Conservation (phyloP, 2,888 invertebrate species). For the Octonoba sinensis region DNA sequence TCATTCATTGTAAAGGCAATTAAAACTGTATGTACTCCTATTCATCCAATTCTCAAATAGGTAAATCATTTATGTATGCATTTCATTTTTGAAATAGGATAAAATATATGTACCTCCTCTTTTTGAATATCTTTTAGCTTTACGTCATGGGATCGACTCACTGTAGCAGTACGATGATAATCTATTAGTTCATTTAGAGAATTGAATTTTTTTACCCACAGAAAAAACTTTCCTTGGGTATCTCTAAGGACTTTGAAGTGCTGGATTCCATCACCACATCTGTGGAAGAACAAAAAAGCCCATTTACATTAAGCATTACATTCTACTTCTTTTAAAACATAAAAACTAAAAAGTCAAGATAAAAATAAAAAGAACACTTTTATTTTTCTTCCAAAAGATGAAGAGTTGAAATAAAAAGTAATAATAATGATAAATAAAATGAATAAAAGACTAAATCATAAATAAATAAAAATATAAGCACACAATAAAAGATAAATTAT, state of each 20-base stretch:
- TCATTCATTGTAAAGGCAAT: too few species aligned
- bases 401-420: background rate
- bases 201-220: slow-evolving; percentile 99
- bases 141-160: slow-evolving; percentile 96
- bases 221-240: slow-evolving; percentile 97
- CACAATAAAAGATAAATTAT: background rate
- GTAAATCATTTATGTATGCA: background rate
- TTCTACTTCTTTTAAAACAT: too few species aligned
- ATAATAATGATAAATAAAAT: background rate
- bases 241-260: slow-evolving; percentile 97
- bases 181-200: slow-evolving; percentile 98
- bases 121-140: slow-evolving; percentile 92
- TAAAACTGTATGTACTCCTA: too few species aligned
- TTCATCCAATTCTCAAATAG: too few species aligned
- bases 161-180: slow-evolving; percentile 96
- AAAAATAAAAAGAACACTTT: background rate
- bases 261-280: slow-evolving; percentile 95
- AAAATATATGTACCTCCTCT: slow-evolving; percentile 77
- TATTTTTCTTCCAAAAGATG: background rate
- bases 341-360: too few species aligned
- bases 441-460: background rate
- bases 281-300: slow-evolving; percentile 71
- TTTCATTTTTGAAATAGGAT: background rate
- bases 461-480: background rate
- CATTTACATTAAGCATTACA: background rate